Percentiles rank a stretch among this genome's conserved stretches.
These are phyloP conservation scores for Nephrotoma guestfalica DNA, from an alignment of 2,888 invertebrate genomes.

Conservation along the genomic window DNA sequence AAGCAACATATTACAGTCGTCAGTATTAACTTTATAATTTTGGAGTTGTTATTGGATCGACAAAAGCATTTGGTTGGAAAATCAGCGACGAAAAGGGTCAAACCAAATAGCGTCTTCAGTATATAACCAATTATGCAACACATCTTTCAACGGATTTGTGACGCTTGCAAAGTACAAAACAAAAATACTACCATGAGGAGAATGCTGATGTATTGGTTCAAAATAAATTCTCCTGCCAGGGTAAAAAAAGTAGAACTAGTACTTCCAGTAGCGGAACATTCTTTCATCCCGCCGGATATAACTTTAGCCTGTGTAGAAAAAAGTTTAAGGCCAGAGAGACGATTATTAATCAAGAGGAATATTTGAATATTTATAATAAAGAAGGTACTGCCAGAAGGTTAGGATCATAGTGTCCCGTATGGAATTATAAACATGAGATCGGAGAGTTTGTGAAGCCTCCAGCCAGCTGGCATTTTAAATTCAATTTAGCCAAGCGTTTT, in stretches of 20 bases:
- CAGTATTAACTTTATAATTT: conserved; percentile 19
- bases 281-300: not conserved
- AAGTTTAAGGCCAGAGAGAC: not conserved
- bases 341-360: not conserved
- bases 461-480: not conserved
- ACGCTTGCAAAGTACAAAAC: conserved; percentile 13
- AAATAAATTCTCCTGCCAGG: not conserved
- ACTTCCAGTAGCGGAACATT: not conserved
- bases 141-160: conserved; percentile 13
- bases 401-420: not conserved
- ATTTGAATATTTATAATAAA: not conserved
- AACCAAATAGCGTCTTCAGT: conserved; percentile 21
- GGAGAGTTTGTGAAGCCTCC: not conserved
- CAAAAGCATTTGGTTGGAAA: conserved; percentile 19
- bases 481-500: not conserved
- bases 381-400: not conserved
- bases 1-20: conserved; percentile 18
- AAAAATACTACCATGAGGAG: not conserved
- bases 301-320: not conserved
- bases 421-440: not conserved
- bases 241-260: not conserved
- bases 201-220: not conserved
- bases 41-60: conserved; percentile 15
- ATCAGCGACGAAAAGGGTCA: conserved; percentile 18
- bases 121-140: conserved; percentile 17